Evolutionary conservation across 92 coral and sea anemone genomes (phyloP).

Genomic region (Palythoa caribaeorum): DNA sequence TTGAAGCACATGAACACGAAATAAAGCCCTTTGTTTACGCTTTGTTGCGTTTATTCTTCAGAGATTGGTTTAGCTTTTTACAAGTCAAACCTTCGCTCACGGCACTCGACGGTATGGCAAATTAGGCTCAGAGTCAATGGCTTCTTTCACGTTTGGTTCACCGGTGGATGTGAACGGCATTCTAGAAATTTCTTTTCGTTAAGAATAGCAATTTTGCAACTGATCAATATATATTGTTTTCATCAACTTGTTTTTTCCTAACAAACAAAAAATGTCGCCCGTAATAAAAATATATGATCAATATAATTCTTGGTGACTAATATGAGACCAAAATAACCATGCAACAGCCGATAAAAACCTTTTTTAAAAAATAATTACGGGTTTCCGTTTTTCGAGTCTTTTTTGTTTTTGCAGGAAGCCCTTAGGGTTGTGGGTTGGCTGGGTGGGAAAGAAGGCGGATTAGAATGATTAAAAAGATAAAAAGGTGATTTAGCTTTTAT

Average conservation of each 20-base stretch:
- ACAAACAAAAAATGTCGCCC: background rate
- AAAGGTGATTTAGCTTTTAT: background rate
- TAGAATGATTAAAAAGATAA: background rate
- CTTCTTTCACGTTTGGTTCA: background rate
- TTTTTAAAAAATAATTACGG: background rate
- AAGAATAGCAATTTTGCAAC: background rate
- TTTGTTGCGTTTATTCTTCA: background rate
- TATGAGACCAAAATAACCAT: background rate
- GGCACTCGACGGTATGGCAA: background rate
- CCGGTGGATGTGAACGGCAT: background rate
- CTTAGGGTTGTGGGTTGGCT: background rate
- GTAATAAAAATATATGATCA: background rate
- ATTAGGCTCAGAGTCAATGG: slow-evolving; percentile 10
- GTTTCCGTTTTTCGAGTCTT: background rate
- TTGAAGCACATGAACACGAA: slow-evolving; percentile 25
- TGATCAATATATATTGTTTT: background rate
- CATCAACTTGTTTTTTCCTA: background rate
- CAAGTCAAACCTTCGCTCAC: background rate
- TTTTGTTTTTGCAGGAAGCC: background rate
- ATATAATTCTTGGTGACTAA: background rate
- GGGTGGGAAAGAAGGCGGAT: slow-evolving; percentile 4
- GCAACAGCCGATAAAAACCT: background rate
- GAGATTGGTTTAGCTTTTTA: background rate
- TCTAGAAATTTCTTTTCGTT: background rate
- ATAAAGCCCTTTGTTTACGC: slow-evolving; percentile 9